These are phyloP conservation scores for Mylabris sibirica DNA, from an alignment of 2,888 invertebrate species.

Conservation along the genomic window DNA sequence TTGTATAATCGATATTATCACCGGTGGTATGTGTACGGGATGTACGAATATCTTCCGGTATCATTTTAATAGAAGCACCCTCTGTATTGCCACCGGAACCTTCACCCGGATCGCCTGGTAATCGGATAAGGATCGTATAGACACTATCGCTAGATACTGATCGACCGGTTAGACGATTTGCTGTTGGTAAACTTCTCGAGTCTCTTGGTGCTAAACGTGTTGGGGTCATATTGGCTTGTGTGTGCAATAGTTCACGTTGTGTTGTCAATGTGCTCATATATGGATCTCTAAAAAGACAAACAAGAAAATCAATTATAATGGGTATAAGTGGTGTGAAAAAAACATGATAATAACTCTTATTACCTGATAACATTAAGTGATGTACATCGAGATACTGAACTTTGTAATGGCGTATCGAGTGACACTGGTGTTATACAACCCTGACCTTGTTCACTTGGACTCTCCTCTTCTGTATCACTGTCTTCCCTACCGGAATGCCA, in stretches of 20 bases:
- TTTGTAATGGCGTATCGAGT: slow-evolving; percentile 86
- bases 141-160: slow-evolving; percentile 78
- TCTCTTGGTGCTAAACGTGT: slow-evolving; percentile 63
- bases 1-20: slow-evolving; percentile 36
- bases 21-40: slow-evolving; percentile 54
- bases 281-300: slow-evolving; percentile 64
- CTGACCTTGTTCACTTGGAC: slow-evolving; percentile 70
- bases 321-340: too few species aligned
- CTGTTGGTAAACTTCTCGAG: slow-evolving; percentile 70
- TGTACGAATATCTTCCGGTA: slow-evolving; percentile 65
- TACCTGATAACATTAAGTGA: slow-evolving; percentile 80
- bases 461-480: slow-evolving; percentile 80
- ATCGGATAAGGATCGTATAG: slow-evolving; percentile 90
- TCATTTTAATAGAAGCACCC: slow-evolving; percentile 86
- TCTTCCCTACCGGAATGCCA: slow-evolving; percentile 90
- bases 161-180: slow-evolving; percentile 68
- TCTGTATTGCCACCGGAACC: slow-evolving; percentile 56
- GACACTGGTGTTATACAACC: slow-evolving; percentile 83
- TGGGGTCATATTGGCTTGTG: slow-evolving; percentile 58
- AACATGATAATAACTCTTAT: slow-evolving; percentile 12
- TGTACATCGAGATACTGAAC: slow-evolving; percentile 85
- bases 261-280: slow-evolving; percentile 62
- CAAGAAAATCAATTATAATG: slow-evolving; percentile 1
- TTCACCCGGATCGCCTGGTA: slow-evolving; percentile 69
- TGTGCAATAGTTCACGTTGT: slow-evolving; percentile 45